Evolutionary conservation across 2,888 invertebrate species (phyloP).

Genomic region (Dryomyza anilis): DNA sequence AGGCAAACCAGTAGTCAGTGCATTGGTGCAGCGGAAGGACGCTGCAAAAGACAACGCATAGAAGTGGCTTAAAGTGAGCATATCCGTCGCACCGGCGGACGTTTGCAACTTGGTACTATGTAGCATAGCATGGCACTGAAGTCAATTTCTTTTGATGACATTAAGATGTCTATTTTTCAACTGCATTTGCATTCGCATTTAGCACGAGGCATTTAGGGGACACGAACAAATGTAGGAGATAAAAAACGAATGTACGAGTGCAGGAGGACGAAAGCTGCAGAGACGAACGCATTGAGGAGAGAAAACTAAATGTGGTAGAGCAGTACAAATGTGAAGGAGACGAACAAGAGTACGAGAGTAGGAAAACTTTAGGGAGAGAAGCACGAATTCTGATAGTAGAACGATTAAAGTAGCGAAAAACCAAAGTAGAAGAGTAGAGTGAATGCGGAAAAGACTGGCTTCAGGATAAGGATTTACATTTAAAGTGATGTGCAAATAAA

Average conservation of each 20-base stretch:
- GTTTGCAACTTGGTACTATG: not conserved
- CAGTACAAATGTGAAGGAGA: too few species aligned
- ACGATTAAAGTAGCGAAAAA: not conserved
- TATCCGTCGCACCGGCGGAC: slow-evolving; percentile 4
- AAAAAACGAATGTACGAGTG: too few species aligned
- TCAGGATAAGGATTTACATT: slow-evolving; percentile 19
- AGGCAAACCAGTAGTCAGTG: not conserved
- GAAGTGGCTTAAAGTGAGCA: slow-evolving; percentile 2
- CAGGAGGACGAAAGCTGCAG: not conserved
- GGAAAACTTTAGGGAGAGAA: not conserved
- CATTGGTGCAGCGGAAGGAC: too few species aligned
- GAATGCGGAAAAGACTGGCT: too few species aligned
- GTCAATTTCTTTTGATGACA: slow-evolving; percentile 14
- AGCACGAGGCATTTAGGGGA: too few species aligned
- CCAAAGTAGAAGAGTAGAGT: not conserved
- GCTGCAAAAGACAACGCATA: not conserved
- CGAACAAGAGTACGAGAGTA: not conserved
- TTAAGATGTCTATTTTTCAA: slow-evolving; percentile 1
- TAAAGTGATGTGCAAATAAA: slow-evolving; percentile 19
- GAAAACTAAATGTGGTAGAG: too few species aligned
- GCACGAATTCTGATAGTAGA: not conserved
- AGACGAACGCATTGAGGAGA: too few species aligned
- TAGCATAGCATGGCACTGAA: not conserved
- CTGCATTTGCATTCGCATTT: not conserved
- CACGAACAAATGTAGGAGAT: too few species aligned